phyloP scores from a whole-genome alignment of 2,113 vertebrate genomes.

The Sylvietta virens region DNA sequence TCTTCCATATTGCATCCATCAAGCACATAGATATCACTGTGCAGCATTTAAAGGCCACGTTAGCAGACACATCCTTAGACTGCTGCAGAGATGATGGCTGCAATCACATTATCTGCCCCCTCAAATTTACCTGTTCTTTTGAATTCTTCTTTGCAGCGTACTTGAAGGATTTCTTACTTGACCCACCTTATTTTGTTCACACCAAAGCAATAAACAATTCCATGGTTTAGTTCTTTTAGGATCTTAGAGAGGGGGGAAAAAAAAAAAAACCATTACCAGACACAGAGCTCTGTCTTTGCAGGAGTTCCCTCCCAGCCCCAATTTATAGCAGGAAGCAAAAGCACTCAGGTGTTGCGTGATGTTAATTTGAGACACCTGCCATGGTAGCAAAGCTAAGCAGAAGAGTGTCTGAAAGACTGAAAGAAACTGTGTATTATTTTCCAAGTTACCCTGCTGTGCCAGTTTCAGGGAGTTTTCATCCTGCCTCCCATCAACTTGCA shows the following conservation, averaged over 20 bases:
- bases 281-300: accelerated
- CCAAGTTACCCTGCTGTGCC: neutral
- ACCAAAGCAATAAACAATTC: neutral
- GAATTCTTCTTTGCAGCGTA: neutral
- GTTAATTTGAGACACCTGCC: neutral
- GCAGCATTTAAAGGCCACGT: neutral
- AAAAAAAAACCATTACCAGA: accelerated
- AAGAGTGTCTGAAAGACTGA: neutral
- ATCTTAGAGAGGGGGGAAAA: accelerated
- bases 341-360: neutral
- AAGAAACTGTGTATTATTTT: neutral
- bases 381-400: neutral
- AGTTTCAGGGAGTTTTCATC: neutral
- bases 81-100: neutral
- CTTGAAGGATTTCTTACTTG: neutral
- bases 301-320: accelerated
- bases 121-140: neutral
- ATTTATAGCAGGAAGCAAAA: neutral
- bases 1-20: neutral
- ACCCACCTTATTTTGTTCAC: neutral
- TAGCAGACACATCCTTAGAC: neutral
- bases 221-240: neutral
- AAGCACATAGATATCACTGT: accelerated
- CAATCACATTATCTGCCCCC: neutral
- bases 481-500: neutral